A percentile compares a stretch with the other conserved stretches of the same genome.
These are phyloP conservation scores for Geotrypetes seraphini DNA, from an alignment of 2,797 vertebrate species.

Conservation along the genomic window DNA sequence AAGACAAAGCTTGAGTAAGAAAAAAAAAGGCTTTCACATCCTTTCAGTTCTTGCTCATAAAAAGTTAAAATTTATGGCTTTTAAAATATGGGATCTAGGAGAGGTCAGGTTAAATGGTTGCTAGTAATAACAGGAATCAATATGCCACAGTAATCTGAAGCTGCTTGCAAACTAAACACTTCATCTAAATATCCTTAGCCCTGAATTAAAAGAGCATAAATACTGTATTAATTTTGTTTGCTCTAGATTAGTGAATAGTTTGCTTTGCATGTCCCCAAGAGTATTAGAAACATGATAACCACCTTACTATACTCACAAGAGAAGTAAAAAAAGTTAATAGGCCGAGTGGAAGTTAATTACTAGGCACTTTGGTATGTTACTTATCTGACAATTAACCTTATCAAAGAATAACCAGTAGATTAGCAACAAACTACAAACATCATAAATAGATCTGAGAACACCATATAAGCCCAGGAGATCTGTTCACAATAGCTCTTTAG, in stretches of 20 bases:
- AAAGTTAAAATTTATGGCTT: constrained; percentile 64
- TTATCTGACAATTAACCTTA: constrained; percentile 54
- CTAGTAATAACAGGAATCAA: constrained; percentile 67
- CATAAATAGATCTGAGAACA: constrained; percentile 28
- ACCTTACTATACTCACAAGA: constrained; percentile 27
- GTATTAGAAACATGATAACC: too few relatives aligned
- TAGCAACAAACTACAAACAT: constrained; percentile 28
- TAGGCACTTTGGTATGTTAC: too few relatives aligned
- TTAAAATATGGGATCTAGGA: constrained; percentile 63
- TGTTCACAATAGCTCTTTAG: constrained; percentile 38
- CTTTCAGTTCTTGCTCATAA: constrained; percentile 49
- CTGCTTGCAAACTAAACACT: constrained; percentile 63
- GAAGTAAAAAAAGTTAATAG: constrained; percentile 39
- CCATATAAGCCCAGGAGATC: constrained; percentile 13
- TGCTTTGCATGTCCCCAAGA: constrained; percentile 30
- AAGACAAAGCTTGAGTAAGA: constrained; percentile 49
- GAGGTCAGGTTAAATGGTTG: constrained; percentile 62
- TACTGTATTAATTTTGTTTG: constrained; percentile 62
- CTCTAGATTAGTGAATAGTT: constrained; percentile 38
- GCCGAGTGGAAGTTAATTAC: constrained; percentile 47
- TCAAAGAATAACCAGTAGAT: constrained; percentile 39
- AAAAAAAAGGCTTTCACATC: constrained; percentile 61
- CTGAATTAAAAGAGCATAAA: constrained; percentile 70
- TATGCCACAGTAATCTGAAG: constrained; percentile 54
- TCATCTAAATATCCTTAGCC: constrained; percentile 67